These are phyloP conservation scores for Aporophyla lueneburgensis DNA, from an alignment of 2,888 invertebrate genomes.

Conservation along the genomic window DNA sequence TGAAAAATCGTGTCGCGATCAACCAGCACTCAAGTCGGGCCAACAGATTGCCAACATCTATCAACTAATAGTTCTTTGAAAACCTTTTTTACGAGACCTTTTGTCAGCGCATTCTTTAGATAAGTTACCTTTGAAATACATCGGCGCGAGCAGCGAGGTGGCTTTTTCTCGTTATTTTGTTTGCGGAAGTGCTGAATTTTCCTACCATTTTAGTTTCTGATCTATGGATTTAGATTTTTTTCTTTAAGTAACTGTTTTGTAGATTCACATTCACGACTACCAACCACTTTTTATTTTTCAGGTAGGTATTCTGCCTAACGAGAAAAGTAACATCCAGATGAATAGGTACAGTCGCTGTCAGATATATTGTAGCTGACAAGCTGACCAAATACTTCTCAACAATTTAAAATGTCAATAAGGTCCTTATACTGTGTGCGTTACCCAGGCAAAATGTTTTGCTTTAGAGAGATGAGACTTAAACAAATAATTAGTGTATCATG, in stretches of 20 bases:
- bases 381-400: too few relatives aligned
- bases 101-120: constrained; percentile 48
- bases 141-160: constrained; percentile 16
- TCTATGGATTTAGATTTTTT: background rate
- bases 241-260: background rate
- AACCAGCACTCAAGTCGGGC: constrained; percentile 50
- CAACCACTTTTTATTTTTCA: background rate
- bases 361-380: too few relatives aligned
- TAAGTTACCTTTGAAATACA: constrained; percentile 53
- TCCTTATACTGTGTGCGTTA: too few relatives aligned
- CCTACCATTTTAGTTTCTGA: constrained; percentile 17
- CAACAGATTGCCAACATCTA: constrained; percentile 58
- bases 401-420: too few relatives aligned
- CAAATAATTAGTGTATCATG: too few relatives aligned
- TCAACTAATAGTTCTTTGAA: constrained; percentile 58
- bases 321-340: background rate
- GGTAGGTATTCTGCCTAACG: background rate
- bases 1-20: constrained; percentile 55
- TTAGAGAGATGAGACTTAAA: too few relatives aligned
- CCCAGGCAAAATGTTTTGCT: too few relatives aligned
- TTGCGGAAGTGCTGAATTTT: constrained; percentile 18
- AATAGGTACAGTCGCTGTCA: too few relatives aligned
- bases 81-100: constrained; percentile 54
- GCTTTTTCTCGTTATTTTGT: constrained; percentile 39
- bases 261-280: background rate